Evolutionary conservation across 2,113 vertebrate species (phyloP).

Genomic region (Nestor notabilis): DNA sequence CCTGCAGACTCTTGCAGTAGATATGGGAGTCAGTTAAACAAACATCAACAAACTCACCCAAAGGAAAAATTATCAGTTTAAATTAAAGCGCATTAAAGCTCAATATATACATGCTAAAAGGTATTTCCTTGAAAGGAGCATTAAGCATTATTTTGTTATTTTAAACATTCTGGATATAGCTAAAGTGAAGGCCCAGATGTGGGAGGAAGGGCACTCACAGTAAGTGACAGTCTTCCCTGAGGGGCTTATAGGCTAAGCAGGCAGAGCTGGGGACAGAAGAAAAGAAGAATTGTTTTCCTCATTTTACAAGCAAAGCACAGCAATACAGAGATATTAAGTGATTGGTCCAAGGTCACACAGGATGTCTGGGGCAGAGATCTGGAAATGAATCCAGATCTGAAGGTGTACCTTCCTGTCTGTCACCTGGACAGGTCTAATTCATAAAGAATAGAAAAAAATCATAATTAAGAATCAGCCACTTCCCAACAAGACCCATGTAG

Average conservation of each 20-base stretch:
- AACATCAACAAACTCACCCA: not conserved
- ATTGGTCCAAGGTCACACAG: not conserved
- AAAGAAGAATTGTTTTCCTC: not conserved
- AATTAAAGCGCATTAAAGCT: not conserved
- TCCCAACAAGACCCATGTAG: not conserved
- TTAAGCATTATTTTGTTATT: not conserved
- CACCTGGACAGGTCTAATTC: not conserved
- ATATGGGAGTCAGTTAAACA: not conserved
- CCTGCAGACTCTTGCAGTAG: not conserved
- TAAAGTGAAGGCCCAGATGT: not conserved
- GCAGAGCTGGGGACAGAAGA: not conserved
- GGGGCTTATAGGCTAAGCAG: not conserved
- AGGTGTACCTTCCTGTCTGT: not conserved
- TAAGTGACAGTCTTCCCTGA: not conserved
- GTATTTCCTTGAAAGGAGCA: not conserved
- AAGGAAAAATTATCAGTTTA: not conserved
- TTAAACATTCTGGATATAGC: not conserved
- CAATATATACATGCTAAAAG: not conserved
- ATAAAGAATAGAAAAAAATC: not conserved
- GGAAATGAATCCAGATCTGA: not conserved
- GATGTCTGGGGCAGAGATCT: not conserved
- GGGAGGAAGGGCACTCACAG: not conserved
- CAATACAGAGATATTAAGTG: not conserved
- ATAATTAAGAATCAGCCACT: not conserved
- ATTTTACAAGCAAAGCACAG: not conserved